phyloP scores from a whole-genome alignment of 1,140 invertebrate genomes.

The Drosophila kanapiae region DNA sequence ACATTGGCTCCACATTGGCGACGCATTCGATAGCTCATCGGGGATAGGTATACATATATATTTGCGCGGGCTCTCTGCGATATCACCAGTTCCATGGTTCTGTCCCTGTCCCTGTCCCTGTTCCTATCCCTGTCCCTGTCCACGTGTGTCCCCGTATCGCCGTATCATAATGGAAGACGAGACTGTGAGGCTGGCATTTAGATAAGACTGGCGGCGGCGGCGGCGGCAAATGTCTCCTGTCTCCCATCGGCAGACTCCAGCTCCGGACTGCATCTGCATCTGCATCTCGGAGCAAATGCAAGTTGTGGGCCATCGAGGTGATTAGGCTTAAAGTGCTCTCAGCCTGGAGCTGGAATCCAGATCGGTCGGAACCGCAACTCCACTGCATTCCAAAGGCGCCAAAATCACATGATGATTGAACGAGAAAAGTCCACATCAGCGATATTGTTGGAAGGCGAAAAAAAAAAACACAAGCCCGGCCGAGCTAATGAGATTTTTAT shows the following conservation, averaged over 20 bases:
- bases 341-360: constrained; percentile 23
- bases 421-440: constrained; percentile 53
- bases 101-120: constrained; percentile 3
- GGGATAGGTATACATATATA: constrained; percentile 52
- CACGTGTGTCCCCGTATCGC: constrained; percentile 77
- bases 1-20: constrained; percentile 68
- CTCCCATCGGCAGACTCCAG: background rate
- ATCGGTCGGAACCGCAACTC: constrained; percentile 3
- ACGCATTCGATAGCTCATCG: constrained; percentile 63
- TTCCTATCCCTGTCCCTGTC: constrained; percentile 35
- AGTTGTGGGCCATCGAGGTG: constrained; percentile 72
- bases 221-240: constrained; percentile 42
- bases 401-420: constrained; percentile 65
- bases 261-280: constrained; percentile 32
- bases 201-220: constrained; percentile 70
- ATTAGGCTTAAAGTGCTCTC: constrained; percentile 76
- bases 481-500: constrained; percentile 76
- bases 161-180: constrained; percentile 86
- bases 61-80: constrained; percentile 25
- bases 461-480: constrained; percentile 36
- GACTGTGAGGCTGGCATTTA: constrained; percentile 85
- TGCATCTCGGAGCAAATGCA: constrained; percentile 36
- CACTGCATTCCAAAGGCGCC: constrained; percentile 34
- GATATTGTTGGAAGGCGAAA: constrained; percentile 37
- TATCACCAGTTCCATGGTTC: constrained; percentile 9